These are phyloP conservation scores for Tachuris rubrigastra DNA, from an alignment of 2,113 vertebrate species.

Conservation along the genomic window DNA sequence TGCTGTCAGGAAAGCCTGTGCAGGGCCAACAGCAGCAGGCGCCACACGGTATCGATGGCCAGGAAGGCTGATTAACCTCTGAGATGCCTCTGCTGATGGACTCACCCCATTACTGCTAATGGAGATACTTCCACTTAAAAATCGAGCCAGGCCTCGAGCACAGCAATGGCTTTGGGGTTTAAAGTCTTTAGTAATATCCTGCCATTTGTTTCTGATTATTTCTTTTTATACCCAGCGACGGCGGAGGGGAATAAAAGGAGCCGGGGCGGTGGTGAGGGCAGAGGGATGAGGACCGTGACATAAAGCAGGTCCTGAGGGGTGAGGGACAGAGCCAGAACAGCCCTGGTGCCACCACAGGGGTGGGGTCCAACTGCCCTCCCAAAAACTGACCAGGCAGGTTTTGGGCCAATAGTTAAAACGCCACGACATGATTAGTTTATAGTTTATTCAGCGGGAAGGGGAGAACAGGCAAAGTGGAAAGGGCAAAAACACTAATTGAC, in stretches of 20 bases:
- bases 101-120: conserved; percentile 91
- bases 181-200: conserved; percentile 65
- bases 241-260: conserved; percentile 31
- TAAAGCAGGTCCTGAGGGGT: background rate
- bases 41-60: conserved; percentile 92
- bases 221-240: conserved; percentile 49
- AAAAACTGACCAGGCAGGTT: background rate
- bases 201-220: conserved; percentile 62
- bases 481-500: background rate
- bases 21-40: conserved; percentile 90
- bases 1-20: conserved; percentile 87
- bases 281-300: background rate
- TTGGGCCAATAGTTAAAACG: background rate
- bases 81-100: conserved; percentile 80
- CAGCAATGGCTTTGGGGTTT: conserved; percentile 62
- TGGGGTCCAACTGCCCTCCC: background rate
- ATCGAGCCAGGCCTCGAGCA: conserved; percentile 58
- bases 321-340: background rate
- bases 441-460: background rate
- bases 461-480: background rate
- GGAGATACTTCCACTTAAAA: conserved; percentile 75
- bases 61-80: conserved; percentile 97
- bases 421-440: background rate
- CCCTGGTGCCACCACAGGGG: background rate
- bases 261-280: conserved; percentile 5